Evolutionary conservation across 2,888 invertebrate genomes (phyloP).

Genomic region (Drosophila incognita): DNA sequence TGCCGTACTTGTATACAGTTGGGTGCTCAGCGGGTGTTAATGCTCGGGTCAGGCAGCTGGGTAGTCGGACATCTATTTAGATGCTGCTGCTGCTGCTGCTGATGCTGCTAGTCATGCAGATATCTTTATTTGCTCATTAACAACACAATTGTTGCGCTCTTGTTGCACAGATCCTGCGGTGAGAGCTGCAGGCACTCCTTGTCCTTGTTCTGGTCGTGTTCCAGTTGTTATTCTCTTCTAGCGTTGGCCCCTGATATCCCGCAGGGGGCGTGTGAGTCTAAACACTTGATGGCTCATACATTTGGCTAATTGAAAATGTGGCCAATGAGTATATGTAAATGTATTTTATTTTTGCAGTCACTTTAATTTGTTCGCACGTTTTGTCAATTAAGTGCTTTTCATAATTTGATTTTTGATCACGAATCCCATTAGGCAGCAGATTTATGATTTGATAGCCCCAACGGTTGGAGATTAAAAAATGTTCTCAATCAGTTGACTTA

Average conservation of each 20-base stretch:
- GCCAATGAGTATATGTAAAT: not conserved
- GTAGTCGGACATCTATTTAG: conserved; percentile 57
- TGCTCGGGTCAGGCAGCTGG: conserved; percentile 50
- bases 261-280: conserved; percentile 72
- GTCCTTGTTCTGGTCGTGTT: conserved; percentile 24
- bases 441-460: conserved; percentile 54
- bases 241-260: conserved; percentile 11
- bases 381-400: conserved; percentile 59
- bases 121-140: conserved; percentile 82
- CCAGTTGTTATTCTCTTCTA: conserved; percentile 23
- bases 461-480: conserved; percentile 10
- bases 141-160: conserved; percentile 72
- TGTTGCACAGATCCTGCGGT: conserved; percentile 65
- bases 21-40: conserved; percentile 56
- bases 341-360: not conserved
- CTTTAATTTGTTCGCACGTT: conserved; percentile 54
- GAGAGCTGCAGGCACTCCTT: conserved; percentile 38
- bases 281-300: conserved; percentile 34
- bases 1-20: conserved; percentile 4
- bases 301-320: conserved; percentile 15
- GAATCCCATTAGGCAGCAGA: conserved; percentile 63
- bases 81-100: conserved; percentile 27
- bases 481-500: conserved; percentile 11
- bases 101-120: conserved; percentile 54
- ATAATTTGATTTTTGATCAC: conserved; percentile 42